Evolutionary conservation across 2,888 invertebrate species (phyloP).

Genomic region (Oegoconia quadripuncta): DNA sequence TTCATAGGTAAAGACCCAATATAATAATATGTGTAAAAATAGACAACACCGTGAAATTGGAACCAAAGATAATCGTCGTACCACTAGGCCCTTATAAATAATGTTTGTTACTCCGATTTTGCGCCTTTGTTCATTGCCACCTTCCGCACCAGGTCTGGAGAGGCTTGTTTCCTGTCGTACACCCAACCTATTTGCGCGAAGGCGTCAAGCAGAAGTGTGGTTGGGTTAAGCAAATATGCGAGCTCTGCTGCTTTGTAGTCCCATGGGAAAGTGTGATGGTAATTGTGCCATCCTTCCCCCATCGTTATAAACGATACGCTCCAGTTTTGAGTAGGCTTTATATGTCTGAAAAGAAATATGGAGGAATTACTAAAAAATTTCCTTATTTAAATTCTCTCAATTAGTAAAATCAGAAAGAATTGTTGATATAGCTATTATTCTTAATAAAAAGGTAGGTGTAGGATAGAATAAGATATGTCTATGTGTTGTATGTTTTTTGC

Average conservation of each 20-base stretch:
- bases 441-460: too few relatives aligned
- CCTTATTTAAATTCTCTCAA: too few relatives aligned
- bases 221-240: constrained; percentile 84
- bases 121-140: constrained; percentile 75
- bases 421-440: too few relatives aligned
- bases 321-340: constrained; percentile 89
- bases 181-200: constrained; percentile 87
- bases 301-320: constrained; percentile 85
- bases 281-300: constrained; percentile 97
- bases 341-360: constrained; percentile 78
- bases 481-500: too few relatives aligned
- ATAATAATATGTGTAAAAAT: too few relatives aligned
- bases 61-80: too few relatives aligned
- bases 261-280: constrained; percentile 96
- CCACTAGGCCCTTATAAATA: not conserved
- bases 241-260: constrained; percentile 95
- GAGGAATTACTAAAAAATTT: too few relatives aligned
- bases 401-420: too few relatives aligned
- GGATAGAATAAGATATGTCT: too few relatives aligned
- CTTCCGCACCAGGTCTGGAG: constrained; percentile 69
- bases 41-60: not conserved
- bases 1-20: too few relatives aligned
- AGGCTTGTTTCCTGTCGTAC: constrained; percentile 85
- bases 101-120: not conserved
- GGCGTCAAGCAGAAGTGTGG: constrained; percentile 83